A percentile compares a stretch with the other conserved stretches of the same genome.
These are phyloP conservation scores for Stylophora pistillata DNA, from an alignment of 64 coral and sea anemone species.

Conservation along the genomic window DNA sequence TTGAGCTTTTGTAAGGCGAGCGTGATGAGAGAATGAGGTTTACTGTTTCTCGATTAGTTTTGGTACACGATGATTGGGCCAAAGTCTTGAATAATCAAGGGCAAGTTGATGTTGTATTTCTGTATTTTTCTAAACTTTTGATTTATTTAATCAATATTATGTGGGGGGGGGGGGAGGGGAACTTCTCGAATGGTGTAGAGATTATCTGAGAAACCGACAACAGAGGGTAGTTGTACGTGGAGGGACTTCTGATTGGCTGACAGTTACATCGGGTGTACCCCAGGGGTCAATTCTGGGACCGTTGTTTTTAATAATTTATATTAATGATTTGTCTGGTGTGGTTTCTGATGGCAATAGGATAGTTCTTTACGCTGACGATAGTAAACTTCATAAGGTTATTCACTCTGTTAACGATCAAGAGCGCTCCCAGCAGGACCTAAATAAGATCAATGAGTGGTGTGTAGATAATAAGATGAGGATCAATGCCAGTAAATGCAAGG, in stretches of 20 bases:
- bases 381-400: constrained; percentile 10
- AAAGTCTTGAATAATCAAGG: constrained; percentile 21
- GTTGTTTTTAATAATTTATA: too few species aligned
- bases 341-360: constrained; percentile 14
- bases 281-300: too few species aligned
- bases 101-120: constrained; percentile 22
- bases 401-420: neutral
- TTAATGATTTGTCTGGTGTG: constrained; percentile 29
- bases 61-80: constrained; percentile 23
- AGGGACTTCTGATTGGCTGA: constrained; percentile 40
- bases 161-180: neutral
- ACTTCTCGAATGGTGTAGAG: constrained; percentile 30
- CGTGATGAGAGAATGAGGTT: too few species aligned
- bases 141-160: constrained; percentile 10
- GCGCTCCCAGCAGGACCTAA: constrained; percentile 3
- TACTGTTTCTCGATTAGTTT: constrained; percentile 40
- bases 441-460: constrained; percentile 23
- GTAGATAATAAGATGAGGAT: too few species aligned
- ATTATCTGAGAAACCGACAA: constrained; percentile 49
- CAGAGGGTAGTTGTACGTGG: constrained; percentile 44
- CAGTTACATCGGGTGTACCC: too few species aligned
- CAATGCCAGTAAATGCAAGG: too few species aligned
- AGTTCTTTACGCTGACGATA: constrained; percentile 3
- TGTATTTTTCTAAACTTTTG: constrained; percentile 26
- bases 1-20: too few species aligned